Conservation (phyloP, 1,140 invertebrate species). For the Berghia stephanieae region DNA sequence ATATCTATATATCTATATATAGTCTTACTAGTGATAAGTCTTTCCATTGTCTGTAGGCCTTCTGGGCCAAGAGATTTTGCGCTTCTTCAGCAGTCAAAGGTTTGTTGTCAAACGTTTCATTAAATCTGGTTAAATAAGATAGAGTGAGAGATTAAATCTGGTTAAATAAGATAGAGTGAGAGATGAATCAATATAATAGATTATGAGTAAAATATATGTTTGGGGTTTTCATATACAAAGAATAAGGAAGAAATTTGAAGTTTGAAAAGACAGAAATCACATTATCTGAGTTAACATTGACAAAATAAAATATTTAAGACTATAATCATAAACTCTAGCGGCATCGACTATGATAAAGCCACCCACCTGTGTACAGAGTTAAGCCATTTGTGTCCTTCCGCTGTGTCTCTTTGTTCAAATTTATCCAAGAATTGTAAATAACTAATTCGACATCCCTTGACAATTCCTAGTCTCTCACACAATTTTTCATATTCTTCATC, state of each 20-base stretch:
- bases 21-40: slow-evolving; percentile 54
- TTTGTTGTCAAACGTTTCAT: slow-evolving; percentile 46
- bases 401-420: slow-evolving; percentile 57
- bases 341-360: not conserved
- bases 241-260: not conserved
- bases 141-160: slow-evolving; percentile 53
- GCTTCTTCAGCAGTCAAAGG: slow-evolving; percentile 54
- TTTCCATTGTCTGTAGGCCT: slow-evolving; percentile 57
- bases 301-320: not conserved
- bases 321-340: too few species aligned
- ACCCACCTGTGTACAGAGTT: slow-evolving; percentile 59
- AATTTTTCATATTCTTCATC: slow-evolving; percentile 60
- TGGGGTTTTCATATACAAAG: too few species aligned
- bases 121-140: slow-evolving; percentile 46
- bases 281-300: not conserved
- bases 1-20: too few species aligned
- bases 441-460: slow-evolving; percentile 45
- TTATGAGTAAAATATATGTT: too few species aligned
- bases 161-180: not conserved
- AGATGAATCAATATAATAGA: too few species aligned
- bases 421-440: slow-evolving; percentile 57
- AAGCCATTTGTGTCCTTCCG: slow-evolving; percentile 63
- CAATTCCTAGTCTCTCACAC: slow-evolving; percentile 56
- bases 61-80: slow-evolving; percentile 48
- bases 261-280: not conserved